A percentile compares a stretch with the other conserved stretches of the same genome.
phyloP scores from a whole-genome alignment of 1,140 invertebrate genomes.

The Euglossa dilemma region DNA sequence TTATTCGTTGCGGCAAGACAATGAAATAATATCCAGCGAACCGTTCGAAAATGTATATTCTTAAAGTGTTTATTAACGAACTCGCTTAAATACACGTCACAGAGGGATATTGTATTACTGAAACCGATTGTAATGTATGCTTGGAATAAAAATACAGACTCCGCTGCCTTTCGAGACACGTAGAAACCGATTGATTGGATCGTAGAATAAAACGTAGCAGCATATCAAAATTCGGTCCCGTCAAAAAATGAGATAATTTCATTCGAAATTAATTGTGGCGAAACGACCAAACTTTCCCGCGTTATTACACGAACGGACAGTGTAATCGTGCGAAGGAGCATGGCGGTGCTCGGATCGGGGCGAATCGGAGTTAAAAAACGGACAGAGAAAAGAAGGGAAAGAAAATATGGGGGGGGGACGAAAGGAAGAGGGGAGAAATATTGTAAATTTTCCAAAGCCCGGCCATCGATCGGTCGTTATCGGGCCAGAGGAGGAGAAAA shows the following conservation, averaged over 20 bases:
- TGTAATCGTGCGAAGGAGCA: not conserved
- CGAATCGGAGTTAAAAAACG: conserved; percentile 39
- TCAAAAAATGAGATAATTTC: conserved; percentile 62
- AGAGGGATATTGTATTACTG: conserved; percentile 25
- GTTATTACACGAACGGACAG: conserved; percentile 9
- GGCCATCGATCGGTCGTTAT: no score
- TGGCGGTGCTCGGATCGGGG: not conserved
- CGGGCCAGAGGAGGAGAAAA: no score
- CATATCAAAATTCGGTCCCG: conserved; percentile 59
- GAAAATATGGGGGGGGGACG: no score
- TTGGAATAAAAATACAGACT: conserved; percentile 34
- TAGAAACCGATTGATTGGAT: conserved; percentile 50
- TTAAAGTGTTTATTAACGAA: conserved; percentile 43
- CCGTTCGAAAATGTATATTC: conserved; percentile 3
- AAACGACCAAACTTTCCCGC: conserved; percentile 42
- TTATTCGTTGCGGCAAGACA: not conserved
- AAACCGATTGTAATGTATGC: conserved; percentile 20
- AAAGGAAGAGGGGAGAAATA: no score
- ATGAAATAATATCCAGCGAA: not conserved
- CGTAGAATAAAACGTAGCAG: conserved; percentile 47
- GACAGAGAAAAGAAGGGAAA: no score
- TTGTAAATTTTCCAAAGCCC: no score
- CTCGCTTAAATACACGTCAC: conserved; percentile 31
- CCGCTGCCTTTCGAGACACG: conserved; percentile 53
- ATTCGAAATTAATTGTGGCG: conserved; percentile 55